phyloP scores from a whole-genome alignment of 2,888 invertebrate species.

The Didymodactylos carnosus region DNA sequence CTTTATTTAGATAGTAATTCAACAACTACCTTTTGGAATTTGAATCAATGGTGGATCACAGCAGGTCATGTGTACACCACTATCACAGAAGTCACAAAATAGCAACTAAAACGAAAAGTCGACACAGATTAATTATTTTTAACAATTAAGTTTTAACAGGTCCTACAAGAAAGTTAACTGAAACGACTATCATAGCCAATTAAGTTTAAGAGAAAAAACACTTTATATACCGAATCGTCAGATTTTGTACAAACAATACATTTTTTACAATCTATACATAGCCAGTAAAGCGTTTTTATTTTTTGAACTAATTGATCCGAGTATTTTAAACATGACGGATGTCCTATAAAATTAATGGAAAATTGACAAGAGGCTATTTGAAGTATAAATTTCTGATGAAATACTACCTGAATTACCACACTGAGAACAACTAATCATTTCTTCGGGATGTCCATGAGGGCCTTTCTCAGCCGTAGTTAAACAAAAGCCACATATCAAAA shows the following conservation, averaged over 20 bases:
- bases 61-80: slow-evolving; percentile 56
- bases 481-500: slow-evolving; percentile 63
- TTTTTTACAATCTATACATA: slow-evolving; percentile 54
- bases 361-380: too few relatives aligned
- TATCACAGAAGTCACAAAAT: slow-evolving; percentile 54
- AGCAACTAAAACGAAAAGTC: slow-evolving; percentile 36
- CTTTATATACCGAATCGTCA: slow-evolving; percentile 20
- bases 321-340: slow-evolving; percentile 51
- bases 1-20: too few relatives aligned
- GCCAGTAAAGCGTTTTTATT: slow-evolving; percentile 40
- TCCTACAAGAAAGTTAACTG: too few relatives aligned
- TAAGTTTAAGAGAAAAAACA: neutral
- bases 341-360: slow-evolving; percentile 35
- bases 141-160: too few relatives aligned
- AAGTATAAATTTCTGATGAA: too few relatives aligned
- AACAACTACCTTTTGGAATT: slow-evolving; percentile 33
- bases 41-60: slow-evolving; percentile 52
- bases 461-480: slow-evolving; percentile 57
- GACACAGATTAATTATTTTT: too few relatives aligned
- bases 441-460: slow-evolving; percentile 51
- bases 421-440: slow-evolving; percentile 59
- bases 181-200: too few relatives aligned
- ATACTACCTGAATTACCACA: slow-evolving; percentile 47
- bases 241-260: slow-evolving; percentile 49
- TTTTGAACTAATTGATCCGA: slow-evolving; percentile 40